Evolutionary conservation across 2,113 vertebrate species (phyloP).

Genomic region (Elgaria multicarinata): DNA sequence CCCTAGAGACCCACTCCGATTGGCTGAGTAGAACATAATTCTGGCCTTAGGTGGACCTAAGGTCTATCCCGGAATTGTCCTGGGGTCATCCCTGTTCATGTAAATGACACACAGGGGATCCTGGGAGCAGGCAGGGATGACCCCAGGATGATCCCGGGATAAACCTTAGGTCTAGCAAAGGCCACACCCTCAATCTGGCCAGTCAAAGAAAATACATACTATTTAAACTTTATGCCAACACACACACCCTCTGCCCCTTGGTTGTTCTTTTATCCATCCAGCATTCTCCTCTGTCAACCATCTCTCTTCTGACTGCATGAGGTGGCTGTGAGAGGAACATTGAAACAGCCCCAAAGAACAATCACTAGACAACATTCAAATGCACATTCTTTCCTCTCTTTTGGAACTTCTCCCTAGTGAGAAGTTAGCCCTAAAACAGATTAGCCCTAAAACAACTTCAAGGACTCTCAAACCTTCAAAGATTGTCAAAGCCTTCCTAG

Average conservation of each 20-base stretch:
- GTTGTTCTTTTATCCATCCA: not conserved
- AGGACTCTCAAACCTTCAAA: conserved; percentile 47
- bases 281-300: not conserved
- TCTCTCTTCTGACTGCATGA: not conserved
- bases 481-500: conserved; percentile 55
- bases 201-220: not conserved
- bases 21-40: not conserved
- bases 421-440: conserved; percentile 23
- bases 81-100: no score
- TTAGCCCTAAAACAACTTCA: conserved; percentile 47
- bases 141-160: no score
- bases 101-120: no score
- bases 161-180: no score
- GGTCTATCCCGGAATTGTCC: no score
- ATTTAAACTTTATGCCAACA: not conserved
- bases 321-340: no score
- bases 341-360: not conserved
- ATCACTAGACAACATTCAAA: not conserved
- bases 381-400: not conserved
- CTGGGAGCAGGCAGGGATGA: no score
- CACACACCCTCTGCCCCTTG: no score
- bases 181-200: not conserved
- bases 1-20: not conserved
- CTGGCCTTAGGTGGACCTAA: no score
- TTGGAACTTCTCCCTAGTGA: not conserved